These are phyloP conservation scores for Engystomops pustulosus DNA, from an alignment of 2,113 vertebrate genomes.

Conservation along the genomic window DNA sequence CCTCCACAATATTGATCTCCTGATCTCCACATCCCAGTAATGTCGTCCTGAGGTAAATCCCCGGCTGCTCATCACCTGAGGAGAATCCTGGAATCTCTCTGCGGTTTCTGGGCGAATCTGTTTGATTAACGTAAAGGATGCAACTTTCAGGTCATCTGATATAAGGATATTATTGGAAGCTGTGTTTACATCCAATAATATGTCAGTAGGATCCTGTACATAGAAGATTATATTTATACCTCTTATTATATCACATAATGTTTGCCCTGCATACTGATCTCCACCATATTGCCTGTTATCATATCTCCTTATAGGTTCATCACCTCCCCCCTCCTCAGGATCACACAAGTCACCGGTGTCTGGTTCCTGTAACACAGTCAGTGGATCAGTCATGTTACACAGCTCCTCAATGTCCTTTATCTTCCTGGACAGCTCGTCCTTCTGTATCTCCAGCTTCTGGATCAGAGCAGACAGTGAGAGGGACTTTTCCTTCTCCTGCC, in stretches of 20 bases:
- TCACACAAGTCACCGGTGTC: not conserved
- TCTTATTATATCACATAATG: no score
- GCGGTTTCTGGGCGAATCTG: not conserved
- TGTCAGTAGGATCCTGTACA: not conserved
- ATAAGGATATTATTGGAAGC: not conserved
- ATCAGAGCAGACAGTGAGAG: not conserved
- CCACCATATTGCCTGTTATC: no score
- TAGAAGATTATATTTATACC: not conserved
- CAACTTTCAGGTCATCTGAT: not conserved
- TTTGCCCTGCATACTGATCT: not conserved
- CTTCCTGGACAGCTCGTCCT: no score
- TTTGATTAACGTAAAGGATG: no score
- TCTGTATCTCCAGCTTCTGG: conserved; percentile 2
- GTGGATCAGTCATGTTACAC: conserved; percentile 11
- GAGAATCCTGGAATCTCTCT: not conserved
- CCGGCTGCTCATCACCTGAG: not conserved
- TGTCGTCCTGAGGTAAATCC: not conserved
- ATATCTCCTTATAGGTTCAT: not conserved
- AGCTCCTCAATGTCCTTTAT: conserved; percentile 16
- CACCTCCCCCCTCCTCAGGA: no score
- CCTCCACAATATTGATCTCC: not conserved
- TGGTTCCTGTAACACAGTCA: not conserved
- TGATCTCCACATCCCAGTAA: conserved; percentile 17
- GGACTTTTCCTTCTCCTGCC: not conserved
- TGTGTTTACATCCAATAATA: conserved; percentile 5